Evolutionary conservation across 2,797 vertebrate genomes (phyloP), one percentile per base, ranked within the genome.

Genomic region (Parotocinclus haroldoi): DNA sequence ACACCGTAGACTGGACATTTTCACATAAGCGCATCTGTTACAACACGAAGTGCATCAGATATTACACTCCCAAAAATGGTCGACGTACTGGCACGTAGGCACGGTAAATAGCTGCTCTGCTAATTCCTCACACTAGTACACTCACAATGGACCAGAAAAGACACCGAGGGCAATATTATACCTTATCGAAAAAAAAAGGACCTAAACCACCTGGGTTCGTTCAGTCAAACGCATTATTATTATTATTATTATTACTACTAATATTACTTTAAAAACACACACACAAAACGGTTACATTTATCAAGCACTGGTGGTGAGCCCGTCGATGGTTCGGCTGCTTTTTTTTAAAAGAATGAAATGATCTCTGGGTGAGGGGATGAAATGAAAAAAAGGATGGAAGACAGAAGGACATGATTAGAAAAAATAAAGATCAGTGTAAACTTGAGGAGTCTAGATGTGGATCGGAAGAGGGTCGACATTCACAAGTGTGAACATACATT

Each of bases 161-260:
- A 77, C 76, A 68, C 38, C 78, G 76, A 78, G 81, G 81, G 68
- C 58, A 69, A 27, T 79, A 76, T 71, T 50, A 74, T 59, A 73
- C 61, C 68, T 70, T 42, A 42, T 69, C 65, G 81, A 83, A 80
- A 81, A 80, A 84, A 87, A 71, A 73, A 84, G 86, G 72, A 80
- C 80, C 79, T 75, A 82, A 81, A 83, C 83, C 78, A 13, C 69
- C 38, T 68, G 77, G 79, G 81, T 83, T 88, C 77, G 72, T 88
- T 89, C 88, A 90, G 87, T 90, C 86, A 82, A 83, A 85, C 79
- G 84, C 82, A 86, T 84, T 76, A 83, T 80, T 80, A 79, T 80
- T 73, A 81, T 61, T 76, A 63, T 58, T 14, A 62, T 42, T 50
- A 58, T 27, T 59, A 75, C 14, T 69, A 46, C 17, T 56, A 37